These are phyloP conservation scores for Oxycera nigricornis DNA, from an alignment of 2,888 invertebrate species.

Conservation along the genomic window DNA sequence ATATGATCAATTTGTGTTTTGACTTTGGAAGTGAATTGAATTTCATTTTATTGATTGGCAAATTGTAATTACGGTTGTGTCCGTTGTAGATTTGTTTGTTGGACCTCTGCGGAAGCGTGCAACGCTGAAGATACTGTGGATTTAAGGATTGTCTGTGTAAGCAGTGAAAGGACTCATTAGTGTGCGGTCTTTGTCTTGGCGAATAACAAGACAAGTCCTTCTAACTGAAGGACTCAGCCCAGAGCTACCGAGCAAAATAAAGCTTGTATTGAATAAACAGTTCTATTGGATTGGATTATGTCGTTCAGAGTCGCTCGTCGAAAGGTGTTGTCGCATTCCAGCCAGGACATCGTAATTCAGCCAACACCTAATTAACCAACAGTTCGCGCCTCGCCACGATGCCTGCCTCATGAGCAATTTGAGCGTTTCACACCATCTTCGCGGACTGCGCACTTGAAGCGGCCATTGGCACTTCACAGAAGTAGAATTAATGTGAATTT, in stretches of 20 bases:
- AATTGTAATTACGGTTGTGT: too few relatives aligned
- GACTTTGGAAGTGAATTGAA: slow-evolving; percentile 28
- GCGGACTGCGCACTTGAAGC: neutral
- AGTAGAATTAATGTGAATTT: slow-evolving; percentile 22
- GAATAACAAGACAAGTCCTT: too few relatives aligned
- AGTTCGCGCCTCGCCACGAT: slow-evolving; percentile 3
- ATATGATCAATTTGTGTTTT: slow-evolving; percentile 35
- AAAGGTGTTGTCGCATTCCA: slow-evolving; percentile 5
- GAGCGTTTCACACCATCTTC: slow-evolving; percentile 23
- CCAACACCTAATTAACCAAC: slow-evolving; percentile 15
- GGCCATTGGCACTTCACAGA: slow-evolving; percentile 23
- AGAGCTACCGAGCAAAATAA: too few relatives aligned
- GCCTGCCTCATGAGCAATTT: slow-evolving; percentile 19
- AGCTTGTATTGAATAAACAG: too few relatives aligned
- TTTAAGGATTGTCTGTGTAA: too few relatives aligned
- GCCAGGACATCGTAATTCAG: slow-evolving; percentile 15
- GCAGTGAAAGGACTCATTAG: too few relatives aligned
- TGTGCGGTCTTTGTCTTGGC: too few relatives aligned
- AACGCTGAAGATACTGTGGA: too few relatives aligned
- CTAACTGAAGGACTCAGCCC: too few relatives aligned
- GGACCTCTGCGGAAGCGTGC: too few relatives aligned
- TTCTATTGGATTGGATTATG: neutral
- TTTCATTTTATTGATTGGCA: slow-evolving; percentile 15
- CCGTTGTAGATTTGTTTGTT: too few relatives aligned
- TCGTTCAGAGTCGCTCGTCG: neutral